phyloP scores from a whole-genome alignment of 2,113 vertebrate genomes.

The Cepphus grylle region DNA sequence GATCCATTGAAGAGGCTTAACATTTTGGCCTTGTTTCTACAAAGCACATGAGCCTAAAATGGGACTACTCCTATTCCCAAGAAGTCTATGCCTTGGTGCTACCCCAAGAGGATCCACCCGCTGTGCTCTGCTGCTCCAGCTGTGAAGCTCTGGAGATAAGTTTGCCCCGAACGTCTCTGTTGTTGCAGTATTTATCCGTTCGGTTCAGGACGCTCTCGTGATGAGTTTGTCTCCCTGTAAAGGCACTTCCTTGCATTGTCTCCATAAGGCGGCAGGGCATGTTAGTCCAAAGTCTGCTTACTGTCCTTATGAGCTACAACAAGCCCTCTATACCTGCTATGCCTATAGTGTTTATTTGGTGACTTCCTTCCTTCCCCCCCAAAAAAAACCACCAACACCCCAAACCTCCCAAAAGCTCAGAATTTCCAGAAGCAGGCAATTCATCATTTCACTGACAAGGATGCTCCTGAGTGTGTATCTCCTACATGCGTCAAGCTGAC shows the following conservation, averaged over 20 bases:
- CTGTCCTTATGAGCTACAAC: neutral
- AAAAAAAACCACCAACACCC: too few relatives aligned
- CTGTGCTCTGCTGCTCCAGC: neutral
- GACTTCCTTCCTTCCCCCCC: rapidly evolving
- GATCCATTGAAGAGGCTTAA: neutral
- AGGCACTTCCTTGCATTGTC: neutral
- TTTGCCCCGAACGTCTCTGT: neutral
- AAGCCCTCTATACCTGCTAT: neutral
- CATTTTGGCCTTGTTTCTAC: neutral
- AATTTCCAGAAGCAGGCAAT: neutral
- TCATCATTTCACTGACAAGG: neutral
- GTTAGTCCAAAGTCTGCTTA: neutral
- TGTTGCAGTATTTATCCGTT: neutral
- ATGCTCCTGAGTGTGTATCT: neutral
- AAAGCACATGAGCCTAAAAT: neutral
- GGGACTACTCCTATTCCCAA: neutral
- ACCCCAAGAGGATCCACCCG: neutral
- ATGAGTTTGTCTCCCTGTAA: neutral
- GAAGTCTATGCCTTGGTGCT: neutral
- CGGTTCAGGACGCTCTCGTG: rapidly evolving
- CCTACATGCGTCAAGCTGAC: neutral
- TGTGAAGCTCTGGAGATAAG: neutral
- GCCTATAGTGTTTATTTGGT: neutral
- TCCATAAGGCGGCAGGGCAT: neutral
- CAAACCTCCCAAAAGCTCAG: neutral